A percentile compares a stretch with the other conserved stretches of the same genome.
Evolutionary conservation across 2,797 vertebrate genomes (phyloP).

Genomic region (Carapus acus): DNA sequence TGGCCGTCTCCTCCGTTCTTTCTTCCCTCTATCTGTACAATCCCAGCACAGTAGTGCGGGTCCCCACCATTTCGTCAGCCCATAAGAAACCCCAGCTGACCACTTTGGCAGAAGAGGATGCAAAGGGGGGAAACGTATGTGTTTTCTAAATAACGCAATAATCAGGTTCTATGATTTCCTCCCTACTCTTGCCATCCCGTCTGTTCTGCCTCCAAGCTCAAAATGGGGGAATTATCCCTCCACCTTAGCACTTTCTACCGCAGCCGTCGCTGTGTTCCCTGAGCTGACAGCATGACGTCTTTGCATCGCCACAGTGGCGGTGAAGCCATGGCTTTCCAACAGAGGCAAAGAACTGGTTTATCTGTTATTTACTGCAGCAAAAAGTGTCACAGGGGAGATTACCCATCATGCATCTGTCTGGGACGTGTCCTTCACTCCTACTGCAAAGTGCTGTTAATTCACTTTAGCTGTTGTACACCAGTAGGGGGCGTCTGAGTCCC

Average conservation of each 20-base stretch:
- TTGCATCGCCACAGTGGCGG: slow-evolving; percentile 58
- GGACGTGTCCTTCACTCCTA: slow-evolving; percentile 15
- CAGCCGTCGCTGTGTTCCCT: slow-evolving; percentile 56
- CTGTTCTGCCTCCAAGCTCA: slow-evolving; percentile 33
- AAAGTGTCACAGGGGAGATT: too few species aligned
- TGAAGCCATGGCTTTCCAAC: slow-evolving; percentile 51
- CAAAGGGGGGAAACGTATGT: slow-evolving; percentile 40
- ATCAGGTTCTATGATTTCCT: slow-evolving; percentile 37
- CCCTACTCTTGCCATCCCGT: slow-evolving; percentile 39
- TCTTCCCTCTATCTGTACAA: slow-evolving; percentile 15
- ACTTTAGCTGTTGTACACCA: slow-evolving; percentile 33
- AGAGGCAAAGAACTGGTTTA: slow-evolving; percentile 36
- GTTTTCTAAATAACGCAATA: slow-evolving; percentile 29
- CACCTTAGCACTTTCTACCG: slow-evolving; percentile 55
- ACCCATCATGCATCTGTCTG: not conserved
- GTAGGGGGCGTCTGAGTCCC: slow-evolving; percentile 48
- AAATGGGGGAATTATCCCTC: slow-evolving; percentile 48
- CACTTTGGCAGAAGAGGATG: slow-evolving; percentile 36
- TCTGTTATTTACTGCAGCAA: slow-evolving; percentile 59
- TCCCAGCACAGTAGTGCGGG: slow-evolving; percentile 21
- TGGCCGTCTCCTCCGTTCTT: slow-evolving; percentile 6
- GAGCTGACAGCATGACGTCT: slow-evolving; percentile 66
- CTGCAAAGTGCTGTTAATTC: not conserved
- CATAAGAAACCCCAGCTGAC: slow-evolving; percentile 24
- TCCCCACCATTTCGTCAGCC: slow-evolving; percentile 24